A percentile compares a stretch with the other conserved stretches of the same genome.
Conservation (phyloP, 2,113 vertebrate species). For the Plotosus lineatus region DNA sequence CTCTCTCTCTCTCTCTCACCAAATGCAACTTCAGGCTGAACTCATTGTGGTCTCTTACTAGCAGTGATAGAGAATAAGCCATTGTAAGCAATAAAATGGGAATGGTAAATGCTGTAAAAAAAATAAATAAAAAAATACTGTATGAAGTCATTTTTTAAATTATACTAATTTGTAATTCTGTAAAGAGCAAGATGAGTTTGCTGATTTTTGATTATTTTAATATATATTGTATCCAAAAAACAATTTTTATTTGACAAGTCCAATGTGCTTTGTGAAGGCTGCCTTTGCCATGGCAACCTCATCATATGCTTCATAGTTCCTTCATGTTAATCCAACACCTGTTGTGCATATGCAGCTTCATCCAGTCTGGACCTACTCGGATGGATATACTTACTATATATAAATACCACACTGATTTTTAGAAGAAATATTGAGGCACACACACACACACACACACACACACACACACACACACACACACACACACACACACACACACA, state of each 20-base stretch:
- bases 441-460: neutral
- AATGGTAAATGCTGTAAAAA: too few species aligned
- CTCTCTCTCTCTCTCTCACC: too few species aligned
- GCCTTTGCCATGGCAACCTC: constrained; percentile 22
- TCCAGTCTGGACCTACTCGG: constrained; percentile 12
- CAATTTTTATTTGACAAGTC: neutral
- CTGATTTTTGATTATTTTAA: neutral
- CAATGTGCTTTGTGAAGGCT: neutral
- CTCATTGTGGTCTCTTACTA: too few species aligned
- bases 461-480: constrained; percentile 14
- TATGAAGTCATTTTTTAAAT: too few species aligned
- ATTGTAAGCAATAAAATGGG: too few species aligned
- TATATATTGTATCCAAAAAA: neutral
- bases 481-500: constrained; percentile 21
- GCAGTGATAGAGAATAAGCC: too few species aligned
- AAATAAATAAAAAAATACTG: too few species aligned
- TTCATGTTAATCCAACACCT: constrained; percentile 32
- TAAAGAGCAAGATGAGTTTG: neutral
- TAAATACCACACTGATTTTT: neutral
- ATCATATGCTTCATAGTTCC: constrained; percentile 8
- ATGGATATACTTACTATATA: neutral
- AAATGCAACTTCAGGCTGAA: too few species aligned
- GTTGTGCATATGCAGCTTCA: constrained; percentile 23
- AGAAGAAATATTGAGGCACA: neutral
- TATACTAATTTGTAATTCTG: too few species aligned